phyloP scores from a whole-genome alignment of 2,888 invertebrate genomes.

The Cantharis rufa region DNA sequence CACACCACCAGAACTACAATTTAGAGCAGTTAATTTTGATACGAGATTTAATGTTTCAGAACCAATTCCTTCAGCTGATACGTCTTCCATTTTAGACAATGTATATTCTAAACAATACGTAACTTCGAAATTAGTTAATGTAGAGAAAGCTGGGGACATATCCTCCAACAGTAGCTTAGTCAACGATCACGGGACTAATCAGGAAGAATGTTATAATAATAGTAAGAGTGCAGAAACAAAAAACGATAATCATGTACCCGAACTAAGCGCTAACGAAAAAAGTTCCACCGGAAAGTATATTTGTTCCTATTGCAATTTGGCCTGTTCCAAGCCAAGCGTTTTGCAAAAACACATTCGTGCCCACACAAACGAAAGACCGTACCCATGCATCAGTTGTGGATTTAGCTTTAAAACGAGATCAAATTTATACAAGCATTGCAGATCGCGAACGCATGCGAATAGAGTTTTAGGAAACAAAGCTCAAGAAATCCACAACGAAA shows the following conservation, averaged over 20 bases:
- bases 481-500: conserved; percentile 36
- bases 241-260: conserved; percentile 26
- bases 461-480: conserved; percentile 53
- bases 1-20: conserved; percentile 33
- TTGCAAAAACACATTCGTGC: conserved; percentile 92
- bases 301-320: conserved; percentile 86
- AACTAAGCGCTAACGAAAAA: conserved; percentile 42
- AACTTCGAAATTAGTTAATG: conserved; percentile 33
- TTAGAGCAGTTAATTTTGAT: conserved; percentile 47
- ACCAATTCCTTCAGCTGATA: conserved; percentile 41
- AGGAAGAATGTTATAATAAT: conserved; percentile 13
- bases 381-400: conserved; percentile 86
- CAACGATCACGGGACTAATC: conserved; percentile 9
- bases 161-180: conserved; percentile 24
- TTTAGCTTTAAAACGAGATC: conserved; percentile 94
- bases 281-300: conserved; percentile 69
- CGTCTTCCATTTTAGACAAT: conserved; percentile 52
- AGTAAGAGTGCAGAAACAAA: conserved; percentile 5
- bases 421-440: conserved; percentile 88
- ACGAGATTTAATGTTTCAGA: conserved; percentile 42
- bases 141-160: conserved; percentile 33
- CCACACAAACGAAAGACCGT: conserved; percentile 91
- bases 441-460: conserved; percentile 57
- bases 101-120: conserved; percentile 42
- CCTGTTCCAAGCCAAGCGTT: conserved; percentile 91